Evolutionary conservation across 1,140 invertebrate species (phyloP).

Genomic region (Ptiloglossa arizonensis): DNA sequence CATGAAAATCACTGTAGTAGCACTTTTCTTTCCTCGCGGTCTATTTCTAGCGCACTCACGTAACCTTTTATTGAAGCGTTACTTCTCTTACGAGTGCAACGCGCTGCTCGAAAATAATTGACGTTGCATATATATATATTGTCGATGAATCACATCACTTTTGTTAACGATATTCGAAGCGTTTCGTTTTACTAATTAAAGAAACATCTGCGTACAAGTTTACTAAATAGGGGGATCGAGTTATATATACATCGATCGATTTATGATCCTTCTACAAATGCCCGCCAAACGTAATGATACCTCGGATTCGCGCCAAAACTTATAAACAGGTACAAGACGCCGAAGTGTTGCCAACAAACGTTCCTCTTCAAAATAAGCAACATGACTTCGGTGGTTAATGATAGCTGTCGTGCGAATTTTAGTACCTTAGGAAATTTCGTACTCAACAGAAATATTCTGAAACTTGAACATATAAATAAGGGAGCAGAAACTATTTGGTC

Average conservation of each 20-base stretch:
- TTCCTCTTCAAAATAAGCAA: conserved; percentile 32
- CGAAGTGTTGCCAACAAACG: conserved; percentile 24
- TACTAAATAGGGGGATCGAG: neutral
- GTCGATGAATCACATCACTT: neutral
- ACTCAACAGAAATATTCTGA: neutral
- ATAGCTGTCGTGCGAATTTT: conserved; percentile 16
- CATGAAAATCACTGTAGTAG: neutral
- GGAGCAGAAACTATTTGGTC: no score
- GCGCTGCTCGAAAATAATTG: neutral
- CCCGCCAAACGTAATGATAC: neutral
- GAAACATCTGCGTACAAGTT: neutral
- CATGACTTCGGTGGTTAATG: conserved; percentile 12
- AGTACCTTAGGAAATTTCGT: neutral
- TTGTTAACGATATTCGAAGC: neutral
- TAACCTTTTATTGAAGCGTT: neutral
- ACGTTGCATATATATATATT: neutral
- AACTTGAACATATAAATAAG: neutral
- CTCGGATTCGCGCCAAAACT: conserved; percentile 41
- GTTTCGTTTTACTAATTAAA: neutral
- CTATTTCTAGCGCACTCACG: neutral
- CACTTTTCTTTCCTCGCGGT: neutral
- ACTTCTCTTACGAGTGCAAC: neutral
- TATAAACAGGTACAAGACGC: conserved; percentile 33
- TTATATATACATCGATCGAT: conserved; percentile 23
- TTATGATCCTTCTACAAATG: conserved; percentile 7